Evolutionary conservation across 2,797 vertebrate genomes (phyloP), one percentile per base, ranked within the genome.

Genomic region (Chrysolophus pictus): DNA sequence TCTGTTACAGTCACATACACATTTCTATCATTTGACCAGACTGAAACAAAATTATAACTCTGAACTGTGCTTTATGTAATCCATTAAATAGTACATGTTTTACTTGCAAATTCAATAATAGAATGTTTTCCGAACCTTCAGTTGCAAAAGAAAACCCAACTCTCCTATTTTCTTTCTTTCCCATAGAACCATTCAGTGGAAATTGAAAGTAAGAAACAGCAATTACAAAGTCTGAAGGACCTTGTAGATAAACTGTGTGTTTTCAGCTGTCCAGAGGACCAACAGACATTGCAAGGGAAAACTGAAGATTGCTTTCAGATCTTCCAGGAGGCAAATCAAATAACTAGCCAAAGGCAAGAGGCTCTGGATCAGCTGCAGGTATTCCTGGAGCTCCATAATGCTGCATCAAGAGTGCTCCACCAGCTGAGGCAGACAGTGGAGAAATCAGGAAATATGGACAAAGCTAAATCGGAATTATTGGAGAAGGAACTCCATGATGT

Each of bases 281-380:
- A 98, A 39, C 98, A 98, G 76, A 94, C 96, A 51, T 97, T 99
- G 49, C 98, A 98, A 82, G 97, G 95, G 94, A 98, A 98, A 96
- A 97, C 94, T 11, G 98, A 98, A 83, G 98, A 99, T 95, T 99
- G 98, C 93, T 95, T 99, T 56, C 99, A 99, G 92, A 98, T 98
- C 16, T 98, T 99, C 10, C 96, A 94, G 84, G 99, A 99, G 95
- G 98, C 98, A 68, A 97, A 97, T 88, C 98, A 98, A 89, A 98
- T 99, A 29, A 96, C 98, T 51, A 96, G 94, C 64, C 97, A 98
- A 76, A 98, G 99, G 44, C 96, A 97, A 82, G 97, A 98, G 6
- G 97, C 98, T 86, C 96, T 99, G 74, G 81, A 93, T 28, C 97
- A 98, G 82, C 80, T 99, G 41, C 96, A 59, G 13, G 73, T 94